Conservation (phyloP, 2,797 vertebrate species). For the Capromys pilorides region DNA sequence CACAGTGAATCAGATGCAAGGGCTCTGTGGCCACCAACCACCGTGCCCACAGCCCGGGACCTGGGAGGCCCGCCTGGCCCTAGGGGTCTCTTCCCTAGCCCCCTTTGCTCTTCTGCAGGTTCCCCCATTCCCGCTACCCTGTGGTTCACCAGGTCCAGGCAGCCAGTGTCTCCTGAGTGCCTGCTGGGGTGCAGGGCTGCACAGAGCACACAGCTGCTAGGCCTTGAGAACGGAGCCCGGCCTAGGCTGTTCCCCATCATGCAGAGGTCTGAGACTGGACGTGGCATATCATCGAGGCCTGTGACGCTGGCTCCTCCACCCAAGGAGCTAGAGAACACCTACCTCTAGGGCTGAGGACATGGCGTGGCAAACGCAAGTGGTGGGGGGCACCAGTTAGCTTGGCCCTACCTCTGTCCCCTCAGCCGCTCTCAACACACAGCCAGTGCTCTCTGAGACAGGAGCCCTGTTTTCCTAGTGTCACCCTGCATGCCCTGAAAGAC, state of each 20-base stretch:
- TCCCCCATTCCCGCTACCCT: not conserved
- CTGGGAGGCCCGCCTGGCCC: not conserved
- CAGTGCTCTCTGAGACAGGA: fast-evolving
- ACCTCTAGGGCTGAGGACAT: not conserved
- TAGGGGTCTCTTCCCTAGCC: not conserved
- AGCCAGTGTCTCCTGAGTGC: fast-evolving
- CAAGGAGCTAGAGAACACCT: not conserved
- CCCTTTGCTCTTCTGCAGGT: not conserved
- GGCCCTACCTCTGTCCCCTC: not conserved
- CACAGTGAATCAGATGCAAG: not conserved
- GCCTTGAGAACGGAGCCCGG: fast-evolving
- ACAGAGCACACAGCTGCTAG: not conserved
- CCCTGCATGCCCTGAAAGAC: fast-evolving
- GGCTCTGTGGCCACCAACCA: not conserved
- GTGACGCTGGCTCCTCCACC: not conserved
- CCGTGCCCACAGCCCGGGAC: not conserved
- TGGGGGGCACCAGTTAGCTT: no score
- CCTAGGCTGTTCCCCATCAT: not conserved
- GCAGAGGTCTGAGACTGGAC: not conserved
- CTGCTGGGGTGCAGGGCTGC: not conserved
- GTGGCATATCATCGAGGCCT: not conserved
- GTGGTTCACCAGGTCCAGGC: not conserved
- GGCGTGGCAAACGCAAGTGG: not conserved
- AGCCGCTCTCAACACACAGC: no score
- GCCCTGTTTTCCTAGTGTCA: no score